These are phyloP conservation scores for Cephus nigrinus DNA, from an alignment of 2,888 invertebrate genomes.

Conservation along the genomic window DNA sequence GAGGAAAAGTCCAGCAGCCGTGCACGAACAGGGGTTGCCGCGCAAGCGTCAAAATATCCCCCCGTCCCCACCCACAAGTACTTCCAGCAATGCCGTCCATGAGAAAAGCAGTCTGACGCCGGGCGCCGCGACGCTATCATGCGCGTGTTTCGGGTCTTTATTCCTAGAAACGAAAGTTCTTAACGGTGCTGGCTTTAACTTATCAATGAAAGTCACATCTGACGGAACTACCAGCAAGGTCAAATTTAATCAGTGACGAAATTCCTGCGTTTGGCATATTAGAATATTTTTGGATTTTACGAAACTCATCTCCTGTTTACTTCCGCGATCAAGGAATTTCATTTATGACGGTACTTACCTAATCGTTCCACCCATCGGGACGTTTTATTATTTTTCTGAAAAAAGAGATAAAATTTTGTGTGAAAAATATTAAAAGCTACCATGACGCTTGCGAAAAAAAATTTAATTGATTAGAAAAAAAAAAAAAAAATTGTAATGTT, in stretches of 20 bases:
- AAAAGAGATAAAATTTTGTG: too few relatives aligned
- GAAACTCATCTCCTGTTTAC: background rate
- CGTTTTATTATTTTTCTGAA: too few relatives aligned
- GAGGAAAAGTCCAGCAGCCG: background rate
- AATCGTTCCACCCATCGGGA: too few relatives aligned
- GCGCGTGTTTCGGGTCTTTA: conserved; percentile 51
- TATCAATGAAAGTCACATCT: conserved; percentile 22
- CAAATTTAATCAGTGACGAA: background rate
- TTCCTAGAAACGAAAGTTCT: conserved; percentile 26
- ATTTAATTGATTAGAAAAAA: background rate
- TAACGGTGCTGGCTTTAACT: conserved; percentile 29
- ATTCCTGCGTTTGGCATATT: background rate
- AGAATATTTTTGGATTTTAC: background rate
- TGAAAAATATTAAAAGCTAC: background rate
- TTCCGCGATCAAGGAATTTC: too few relatives aligned
- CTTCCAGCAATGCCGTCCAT: conserved; percentile 10
- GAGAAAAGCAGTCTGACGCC: conserved; percentile 61
- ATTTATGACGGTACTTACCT: too few relatives aligned
- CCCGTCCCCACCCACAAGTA: background rate
- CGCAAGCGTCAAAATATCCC: conserved; percentile 6
- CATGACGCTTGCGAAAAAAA: background rate
- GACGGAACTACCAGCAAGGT: background rate
- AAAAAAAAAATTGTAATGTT: background rate
- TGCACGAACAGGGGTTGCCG: background rate
- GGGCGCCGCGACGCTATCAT: conserved; percentile 63